phyloP scores from a whole-genome alignment of 2,113 vertebrate species.

The Phyllostomus discolor region DNA sequence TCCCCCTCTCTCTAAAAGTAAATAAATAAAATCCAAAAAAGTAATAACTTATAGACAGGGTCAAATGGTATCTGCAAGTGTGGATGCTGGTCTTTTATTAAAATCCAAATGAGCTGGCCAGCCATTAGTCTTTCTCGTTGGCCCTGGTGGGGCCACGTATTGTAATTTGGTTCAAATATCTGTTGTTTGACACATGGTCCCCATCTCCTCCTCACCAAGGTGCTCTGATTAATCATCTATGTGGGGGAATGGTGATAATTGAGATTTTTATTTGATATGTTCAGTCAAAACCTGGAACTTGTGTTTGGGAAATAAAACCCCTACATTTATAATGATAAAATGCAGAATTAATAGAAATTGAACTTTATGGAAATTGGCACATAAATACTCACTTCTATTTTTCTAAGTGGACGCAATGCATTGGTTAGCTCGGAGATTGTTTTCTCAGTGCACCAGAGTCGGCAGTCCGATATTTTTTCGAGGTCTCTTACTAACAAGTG shows the following conservation, averaged over 20 bases:
- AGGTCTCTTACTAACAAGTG: background rate
- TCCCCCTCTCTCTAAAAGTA: no score
- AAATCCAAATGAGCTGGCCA: background rate
- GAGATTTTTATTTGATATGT: slow-evolving; percentile 15
- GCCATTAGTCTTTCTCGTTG: background rate
- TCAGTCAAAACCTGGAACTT: background rate
- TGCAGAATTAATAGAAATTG: background rate
- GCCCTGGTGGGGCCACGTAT: background rate
- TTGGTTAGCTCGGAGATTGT: background rate
- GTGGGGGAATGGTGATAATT: background rate
- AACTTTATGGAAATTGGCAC: background rate
- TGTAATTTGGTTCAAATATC: background rate
- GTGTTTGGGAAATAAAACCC: background rate
- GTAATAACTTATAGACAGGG: background rate
- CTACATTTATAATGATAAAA: background rate
- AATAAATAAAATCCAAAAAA: no score
- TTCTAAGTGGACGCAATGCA: background rate
- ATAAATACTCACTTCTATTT: background rate
- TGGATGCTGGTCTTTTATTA: background rate
- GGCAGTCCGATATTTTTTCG: background rate
- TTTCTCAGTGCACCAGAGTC: background rate
- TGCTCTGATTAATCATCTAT: background rate
- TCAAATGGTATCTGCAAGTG: background rate
- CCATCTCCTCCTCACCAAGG: background rate
- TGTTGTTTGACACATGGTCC: background rate